Conservation (phyloP, 2,797 vertebrate species). For the Galagoides demidoff region DNA sequence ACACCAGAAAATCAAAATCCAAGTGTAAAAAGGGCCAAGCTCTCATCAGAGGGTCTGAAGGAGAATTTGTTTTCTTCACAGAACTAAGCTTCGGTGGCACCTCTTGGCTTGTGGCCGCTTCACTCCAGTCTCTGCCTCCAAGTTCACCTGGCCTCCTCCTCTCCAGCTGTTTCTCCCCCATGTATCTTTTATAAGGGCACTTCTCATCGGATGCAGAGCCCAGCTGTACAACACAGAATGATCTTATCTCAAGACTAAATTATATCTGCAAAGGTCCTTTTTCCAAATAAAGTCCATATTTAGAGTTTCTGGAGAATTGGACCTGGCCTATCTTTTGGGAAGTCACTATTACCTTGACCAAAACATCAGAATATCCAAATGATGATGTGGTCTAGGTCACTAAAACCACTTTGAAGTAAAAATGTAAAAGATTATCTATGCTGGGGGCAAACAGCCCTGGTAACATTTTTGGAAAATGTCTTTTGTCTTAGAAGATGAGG, state of each 20-base stretch:
- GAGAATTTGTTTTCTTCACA: background rate
- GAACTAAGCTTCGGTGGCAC: background rate
- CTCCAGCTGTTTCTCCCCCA: background rate
- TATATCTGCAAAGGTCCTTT: background rate
- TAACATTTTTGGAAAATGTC: background rate
- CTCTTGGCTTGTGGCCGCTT: background rate
- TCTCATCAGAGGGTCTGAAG: background rate
- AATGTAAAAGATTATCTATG: background rate
- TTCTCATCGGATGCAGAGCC: background rate
- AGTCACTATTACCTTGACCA: background rate
- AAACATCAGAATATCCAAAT: background rate
- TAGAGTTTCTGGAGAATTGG: background rate
- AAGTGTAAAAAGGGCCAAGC: background rate
- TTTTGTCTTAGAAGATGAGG: background rate
- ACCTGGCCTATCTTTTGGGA: background rate
- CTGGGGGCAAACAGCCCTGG: background rate
- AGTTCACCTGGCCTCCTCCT: background rate
- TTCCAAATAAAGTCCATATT: background rate
- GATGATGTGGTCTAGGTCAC: background rate
- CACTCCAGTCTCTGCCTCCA: background rate
- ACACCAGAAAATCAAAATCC: background rate
- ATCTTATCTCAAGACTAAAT: background rate
- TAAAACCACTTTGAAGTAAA: background rate
- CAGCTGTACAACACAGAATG: background rate
- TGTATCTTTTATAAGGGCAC: background rate